Base-by-base conservation (phyloP, 1,140 invertebrate genomes). In the Aphidius gifuensis region DNA sequence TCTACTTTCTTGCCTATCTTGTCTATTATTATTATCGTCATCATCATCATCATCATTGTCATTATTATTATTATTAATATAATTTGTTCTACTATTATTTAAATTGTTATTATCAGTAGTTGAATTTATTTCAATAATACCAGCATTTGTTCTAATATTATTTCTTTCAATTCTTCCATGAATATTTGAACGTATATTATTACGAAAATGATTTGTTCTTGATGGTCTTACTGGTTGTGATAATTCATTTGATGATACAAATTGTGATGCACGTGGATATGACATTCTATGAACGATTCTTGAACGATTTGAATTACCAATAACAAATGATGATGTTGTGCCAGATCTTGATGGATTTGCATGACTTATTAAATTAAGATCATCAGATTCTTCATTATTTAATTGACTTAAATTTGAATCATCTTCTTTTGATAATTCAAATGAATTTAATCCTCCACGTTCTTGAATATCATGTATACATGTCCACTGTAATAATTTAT, bases 381-480 rank as follows among this genome's bases (percentile, higher is more conserved):
- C 76, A 3, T 78, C 74, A 1, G 71, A 55, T 2, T 76, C 63
- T 45, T 80, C 78, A 45, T 76, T 66, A 50, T 74, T 70, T 5
- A 68, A 71, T 0, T 67, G 45, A 8, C 70, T 67, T 9, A 73
- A 69, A 3, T 3, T 4, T 6, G 77, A 71, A 11, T 80, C 80
- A 60, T 72, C 79, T 66, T 84, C 84, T 21, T 73, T 72, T 6
- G 69, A 47, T 6, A 72, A 70, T 0, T 78, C 74, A 5, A 23
- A 39, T 4, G 38, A 48, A 62, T 77, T 78, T 0, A 74, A 66
- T 1, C 54, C 47, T 44, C 84, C 82, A n/a, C 80, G 73, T 46
- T 88, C 85, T 79, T 94, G 92, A 60, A 97, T 94, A 74, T 96
- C 93, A 79, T 97, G 94, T 32, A 97, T 87, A 76, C 92, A 94